Evolutionary conservation across 2,888 invertebrate species (phyloP).

Genomic region (Drosophila eohydei): DNA sequence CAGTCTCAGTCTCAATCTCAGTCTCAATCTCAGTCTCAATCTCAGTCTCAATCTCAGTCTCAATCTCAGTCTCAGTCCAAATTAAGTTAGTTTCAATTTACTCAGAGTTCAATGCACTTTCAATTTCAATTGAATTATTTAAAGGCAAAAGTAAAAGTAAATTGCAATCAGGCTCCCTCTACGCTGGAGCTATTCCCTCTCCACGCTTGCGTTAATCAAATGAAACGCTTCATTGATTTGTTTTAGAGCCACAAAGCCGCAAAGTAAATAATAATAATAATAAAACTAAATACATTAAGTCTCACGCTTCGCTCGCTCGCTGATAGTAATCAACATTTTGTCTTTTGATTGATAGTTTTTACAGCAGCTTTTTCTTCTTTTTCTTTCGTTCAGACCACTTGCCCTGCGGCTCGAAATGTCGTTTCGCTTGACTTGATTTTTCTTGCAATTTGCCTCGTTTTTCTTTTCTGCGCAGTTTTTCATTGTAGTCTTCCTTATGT

Average conservation of each 20-base stretch:
- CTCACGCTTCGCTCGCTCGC: conserved; percentile 62
- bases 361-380: conserved; percentile 6
- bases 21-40: background rate
- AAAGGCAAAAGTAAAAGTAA: conserved; percentile 63
- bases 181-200: background rate
- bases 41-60: background rate
- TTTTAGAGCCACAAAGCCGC: conserved; percentile 33
- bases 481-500: conserved; percentile 42
- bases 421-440: conserved; percentile 70
- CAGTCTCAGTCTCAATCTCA: background rate
- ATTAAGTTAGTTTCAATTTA: background rate
- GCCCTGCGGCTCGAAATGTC: conserved; percentile 45
- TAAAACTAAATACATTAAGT: conserved; percentile 61
- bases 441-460: conserved; percentile 62
- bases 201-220: background rate
- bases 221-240: conserved; percentile 47
- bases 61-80: background rate
- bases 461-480: conserved; percentile 16
- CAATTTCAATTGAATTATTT: conserved; percentile 35
- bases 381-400: background rate
- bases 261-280: conserved; percentile 28
- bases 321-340: conserved; percentile 66
- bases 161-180: conserved; percentile 12
- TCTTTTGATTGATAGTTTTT: conserved; percentile 76
- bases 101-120: conserved; percentile 42